Percentiles rank a stretch among this genome's conserved stretches.
Conservation (phyloP, 2,797 vertebrate species). For the Pelochelys cantorii region DNA sequence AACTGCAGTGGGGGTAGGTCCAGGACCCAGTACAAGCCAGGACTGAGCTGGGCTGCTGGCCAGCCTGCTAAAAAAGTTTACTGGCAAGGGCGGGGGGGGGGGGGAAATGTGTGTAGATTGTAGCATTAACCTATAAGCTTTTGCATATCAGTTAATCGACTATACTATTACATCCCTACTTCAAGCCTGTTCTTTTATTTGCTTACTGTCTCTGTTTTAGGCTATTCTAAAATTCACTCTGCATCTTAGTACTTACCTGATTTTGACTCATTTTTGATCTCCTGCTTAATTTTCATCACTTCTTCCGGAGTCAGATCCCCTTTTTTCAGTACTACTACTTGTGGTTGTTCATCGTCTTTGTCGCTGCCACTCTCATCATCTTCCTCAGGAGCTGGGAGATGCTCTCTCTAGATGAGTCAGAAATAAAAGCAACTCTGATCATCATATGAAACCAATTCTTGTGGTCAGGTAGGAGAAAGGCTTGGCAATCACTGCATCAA, state of each 20-base stretch:
- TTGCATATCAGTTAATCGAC: too few relatives aligned
- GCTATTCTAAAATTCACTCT: slow-evolving; percentile 32
- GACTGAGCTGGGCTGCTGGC: too few relatives aligned
- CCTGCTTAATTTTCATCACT: slow-evolving; percentile 87
- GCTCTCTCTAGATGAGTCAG: slow-evolving; percentile 81
- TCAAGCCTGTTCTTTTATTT: background rate
- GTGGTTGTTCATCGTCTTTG: slow-evolving; percentile 93
- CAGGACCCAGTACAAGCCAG: too few relatives aligned
- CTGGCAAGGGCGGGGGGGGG: rapidly evolving
- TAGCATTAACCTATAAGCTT: too few relatives aligned
- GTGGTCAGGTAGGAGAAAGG: background rate
- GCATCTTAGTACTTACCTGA: slow-evolving; percentile 77
- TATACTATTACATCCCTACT: too few relatives aligned
- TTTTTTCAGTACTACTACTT: slow-evolving; percentile 91
- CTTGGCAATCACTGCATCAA: background rate
- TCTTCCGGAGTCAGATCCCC: slow-evolving; percentile 92
- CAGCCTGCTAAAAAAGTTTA: too few relatives aligned
- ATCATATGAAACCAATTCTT: background rate
- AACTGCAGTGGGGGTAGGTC: too few relatives aligned
- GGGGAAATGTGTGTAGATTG: too few relatives aligned
- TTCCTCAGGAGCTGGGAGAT: slow-evolving; percentile 84
- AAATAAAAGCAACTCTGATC: slow-evolving; percentile 8
- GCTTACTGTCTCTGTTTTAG: background rate
- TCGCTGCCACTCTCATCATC: slow-evolving; percentile 87
- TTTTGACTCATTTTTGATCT: slow-evolving; percentile 76